These are phyloP conservation scores for Cygnus atratus DNA, from an alignment of 2,113 vertebrate genomes.

Conservation along the genomic window DNA sequence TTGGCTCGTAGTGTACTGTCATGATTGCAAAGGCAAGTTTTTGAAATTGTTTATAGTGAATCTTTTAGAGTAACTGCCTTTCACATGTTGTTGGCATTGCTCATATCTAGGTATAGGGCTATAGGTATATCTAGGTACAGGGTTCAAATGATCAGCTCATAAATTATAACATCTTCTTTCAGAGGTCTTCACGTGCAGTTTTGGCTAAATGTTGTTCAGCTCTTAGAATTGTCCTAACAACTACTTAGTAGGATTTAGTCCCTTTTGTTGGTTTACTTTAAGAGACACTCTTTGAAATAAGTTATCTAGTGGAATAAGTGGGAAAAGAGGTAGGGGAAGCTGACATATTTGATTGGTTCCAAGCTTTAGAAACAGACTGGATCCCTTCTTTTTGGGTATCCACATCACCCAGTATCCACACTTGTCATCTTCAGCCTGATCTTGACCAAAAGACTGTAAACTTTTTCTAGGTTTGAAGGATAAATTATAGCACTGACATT, in stretches of 20 bases:
- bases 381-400: not conserved
- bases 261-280: not conserved
- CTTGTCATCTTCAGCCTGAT: not conserved
- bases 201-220: not conserved
- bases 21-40: not conserved
- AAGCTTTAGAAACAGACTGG: not conserved
- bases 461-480: not conserved
- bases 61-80: not conserved
- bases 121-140: too few species aligned
- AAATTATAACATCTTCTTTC: not conserved
- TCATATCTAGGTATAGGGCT: not conserved
- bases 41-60: not conserved
- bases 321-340: not conserved
- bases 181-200: not conserved
- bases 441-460: not conserved
- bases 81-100: not conserved
- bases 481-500: not conserved
- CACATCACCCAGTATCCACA: not conserved
- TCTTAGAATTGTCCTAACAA: not conserved
- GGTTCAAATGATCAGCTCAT: not conserved
- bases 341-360: not conserved
- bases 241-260: not conserved
- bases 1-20: not conserved
- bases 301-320: rapidly evolving
- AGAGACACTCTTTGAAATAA: not conserved